Base-by-base conservation (phyloP, 2,888 invertebrate genomes). In the Parnassius smintheus region DNA sequence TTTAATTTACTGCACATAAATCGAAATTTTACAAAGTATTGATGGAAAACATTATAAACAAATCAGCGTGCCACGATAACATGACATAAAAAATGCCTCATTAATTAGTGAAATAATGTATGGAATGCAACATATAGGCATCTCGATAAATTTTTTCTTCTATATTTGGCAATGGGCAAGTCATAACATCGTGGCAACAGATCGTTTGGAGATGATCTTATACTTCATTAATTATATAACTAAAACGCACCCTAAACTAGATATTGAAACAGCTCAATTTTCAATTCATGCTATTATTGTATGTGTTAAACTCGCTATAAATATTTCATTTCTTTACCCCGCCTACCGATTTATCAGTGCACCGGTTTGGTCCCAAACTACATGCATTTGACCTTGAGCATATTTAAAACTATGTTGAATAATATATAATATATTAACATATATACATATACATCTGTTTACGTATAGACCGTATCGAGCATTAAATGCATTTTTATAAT, bases 331-430 rank as follows among this genome's bases (percentile, higher is more conserved):
- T 65, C 57, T 66, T 74, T 83, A 83, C 83, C 85, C 81, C 82
- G 73, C 80, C 48, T 73, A 72, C 76, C 74, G 70, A 78, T 70
- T 69, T 65, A 73, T 80, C 80, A 77, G 84, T 88, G 88, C 87
- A 89, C 90, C 90, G 88, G 90, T 89, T 89, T 91, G 91, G 91
- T 89, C 91, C 91, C 91, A 73, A 59, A 50, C 63, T 63, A 70
- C 75, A 70, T 70, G 56, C 69, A 60, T 68, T 65, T 61, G 70
- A 69, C 70, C 72, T 59, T 68, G 56, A 49, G 35, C 7, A 55
- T 56, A 54, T 59, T 50, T 65, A 68, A 70, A 72, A 75, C 75
- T 71, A 70, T 72, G 65, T 65, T 64, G 64, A 67, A 68, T 68
- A 62, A 65, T 70, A 68, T 70, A 70, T 71, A 74, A 72, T 70